Conservation (phyloP, 2,797 vertebrate species). For the Lepilemur ruficaudatus region DNA sequence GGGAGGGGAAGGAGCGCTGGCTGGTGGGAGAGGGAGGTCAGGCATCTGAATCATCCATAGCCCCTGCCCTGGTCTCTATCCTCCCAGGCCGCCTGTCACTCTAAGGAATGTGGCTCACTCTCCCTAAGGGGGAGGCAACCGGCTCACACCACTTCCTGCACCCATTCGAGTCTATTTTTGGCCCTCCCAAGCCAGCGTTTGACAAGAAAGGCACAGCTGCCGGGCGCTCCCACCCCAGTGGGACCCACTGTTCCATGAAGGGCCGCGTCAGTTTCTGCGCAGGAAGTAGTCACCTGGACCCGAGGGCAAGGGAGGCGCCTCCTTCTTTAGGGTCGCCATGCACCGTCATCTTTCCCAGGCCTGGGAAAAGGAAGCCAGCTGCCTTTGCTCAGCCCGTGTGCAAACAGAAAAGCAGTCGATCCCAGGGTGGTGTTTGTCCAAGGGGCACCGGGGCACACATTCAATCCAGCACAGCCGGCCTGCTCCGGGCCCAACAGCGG, state of each 20-base stretch:
- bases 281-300: slow-evolving; percentile 29
- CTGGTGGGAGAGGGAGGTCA: background rate
- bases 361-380: slow-evolving; percentile 44
- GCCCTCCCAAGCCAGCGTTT: slow-evolving; percentile 4
- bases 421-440: background rate
- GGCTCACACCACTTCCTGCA: background rate
- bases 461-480: background rate
- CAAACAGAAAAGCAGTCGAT: background rate
- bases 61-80: background rate
- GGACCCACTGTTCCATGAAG: slow-evolving; percentile 21
- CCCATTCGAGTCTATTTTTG: background rate
- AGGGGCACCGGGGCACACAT: background rate
- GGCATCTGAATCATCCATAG: background rate
- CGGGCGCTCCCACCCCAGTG: background rate
- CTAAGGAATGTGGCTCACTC: background rate
- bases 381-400: background rate
- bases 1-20: background rate
- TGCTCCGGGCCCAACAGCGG: background rate
- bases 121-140: background rate
- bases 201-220: slow-evolving; percentile 54
- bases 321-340: background rate
- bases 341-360: background rate
- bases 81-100: background rate
- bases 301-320: background rate
- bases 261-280: background rate